Evolutionary conservation across 2,888 invertebrate species (phyloP), one percentile per base, ranked within the genome.

Genomic region (Pantelozetes paolii): DNA sequence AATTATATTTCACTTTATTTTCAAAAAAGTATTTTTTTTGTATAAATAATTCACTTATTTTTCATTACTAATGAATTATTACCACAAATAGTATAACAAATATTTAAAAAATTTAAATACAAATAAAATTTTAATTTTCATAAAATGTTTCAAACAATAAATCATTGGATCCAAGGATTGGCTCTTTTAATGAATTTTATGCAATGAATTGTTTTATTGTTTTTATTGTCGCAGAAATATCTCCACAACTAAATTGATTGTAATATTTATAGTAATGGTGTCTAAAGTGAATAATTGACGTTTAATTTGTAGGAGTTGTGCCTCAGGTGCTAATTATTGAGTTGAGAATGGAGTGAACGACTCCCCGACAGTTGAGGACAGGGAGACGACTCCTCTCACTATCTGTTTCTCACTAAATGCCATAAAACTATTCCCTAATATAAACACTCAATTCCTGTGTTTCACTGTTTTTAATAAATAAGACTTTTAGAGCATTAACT

Each of bases 261-360:
- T 45, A 15, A 45, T 45, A 45, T 45, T 45, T 15, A 45, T 45
- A 15, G 45, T 45, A 45, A 45, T 45, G 45, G 45, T 45, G 45
- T 45, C 45, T 45, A 50, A 50, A n/a, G 45, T 20, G 23, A 20
- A 50, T 50, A 50, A 50, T 50, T 50, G 50, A 20, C 50, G 20
- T 20, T 20, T 50, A 50, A 50, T 50, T 50, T 50, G 50, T 50
- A 50, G n/a, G 50, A 20, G 50, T 50, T 15, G 50, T 50, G 50
- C 50, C 50, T 50, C 50, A n/a, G 50, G 50, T 50, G 50, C 50
- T 50, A 50, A 50, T 50, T 50, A 50, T 50, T 50, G 45, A 15
- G 9, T 45, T 45, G 15, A 8, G 36, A 8, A 50, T 5, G 50
- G 20, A 20, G n/a, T 50, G 50, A 50, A 23, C 23, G 50, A 50